These are phyloP conservation scores for Cenopis cana DNA, from an alignment of 2,888 invertebrate species.

Conservation along the genomic window DNA sequence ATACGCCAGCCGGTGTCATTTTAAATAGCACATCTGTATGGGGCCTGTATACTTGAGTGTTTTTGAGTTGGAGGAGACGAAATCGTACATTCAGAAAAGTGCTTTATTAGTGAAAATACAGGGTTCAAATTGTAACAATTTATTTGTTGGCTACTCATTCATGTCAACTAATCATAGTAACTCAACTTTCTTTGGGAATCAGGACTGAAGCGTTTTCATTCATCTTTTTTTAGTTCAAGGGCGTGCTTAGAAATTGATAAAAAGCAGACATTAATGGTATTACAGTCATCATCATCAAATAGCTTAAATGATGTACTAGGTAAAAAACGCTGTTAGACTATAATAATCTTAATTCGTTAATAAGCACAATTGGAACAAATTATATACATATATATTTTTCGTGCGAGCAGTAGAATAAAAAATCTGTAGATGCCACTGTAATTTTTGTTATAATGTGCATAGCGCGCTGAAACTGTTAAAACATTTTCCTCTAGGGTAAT, in stretches of 20 bases:
- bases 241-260: constrained; percentile 18
- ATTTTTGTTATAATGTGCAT: no score
- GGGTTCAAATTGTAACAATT: background rate
- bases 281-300: constrained; percentile 11
- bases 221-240: constrained; percentile 33
- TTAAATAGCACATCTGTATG: constrained; percentile 1
- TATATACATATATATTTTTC: no score
- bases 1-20: constrained; percentile 22
- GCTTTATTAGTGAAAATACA: background rate
- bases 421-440: no score
- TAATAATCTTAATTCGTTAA: no score
- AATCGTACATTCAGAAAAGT: background rate
- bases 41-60: constrained; percentile 1
- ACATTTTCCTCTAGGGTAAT: background rate
- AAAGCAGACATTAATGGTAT: constrained; percentile 22
- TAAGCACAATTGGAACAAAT: no score
- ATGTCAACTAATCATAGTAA: background rate
- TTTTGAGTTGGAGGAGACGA: background rate
- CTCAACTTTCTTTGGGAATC: background rate
- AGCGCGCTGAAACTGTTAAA: no score
- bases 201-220: constrained; percentile 17
- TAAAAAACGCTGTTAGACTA: background rate
- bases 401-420: no score
- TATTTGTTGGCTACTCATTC: background rate
- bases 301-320: no score